Base-by-base conservation (phyloP, 2,888 invertebrate species). In the Onchidella celtica region DNA sequence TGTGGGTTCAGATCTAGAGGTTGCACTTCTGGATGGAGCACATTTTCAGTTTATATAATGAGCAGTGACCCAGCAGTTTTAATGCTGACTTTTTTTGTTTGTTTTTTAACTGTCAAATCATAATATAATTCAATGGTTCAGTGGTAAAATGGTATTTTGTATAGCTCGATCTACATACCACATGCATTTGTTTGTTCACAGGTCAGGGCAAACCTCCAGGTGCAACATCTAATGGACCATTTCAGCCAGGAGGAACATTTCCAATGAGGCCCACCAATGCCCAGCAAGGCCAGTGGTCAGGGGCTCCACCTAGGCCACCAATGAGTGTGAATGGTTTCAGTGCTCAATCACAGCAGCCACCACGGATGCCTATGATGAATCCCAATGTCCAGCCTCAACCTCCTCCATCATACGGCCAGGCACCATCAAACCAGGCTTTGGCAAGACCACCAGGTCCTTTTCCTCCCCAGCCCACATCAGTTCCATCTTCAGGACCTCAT, bases 321-420 rank as follows among this genome's bases (percentile, higher is more conserved):
- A 24, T 29, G 11, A 61, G 24, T 68, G 57, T 84, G 24, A 82
- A 82, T 82, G 84, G 84, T 24, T 72, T 76, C 61, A 40, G 81
- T 65, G 63, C 65, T 47, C 78, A 73, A 32, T 69, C 59, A 24
- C 38, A 14, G 17, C 68, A 34, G n/a, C 80, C 29, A 68, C 59
- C 72, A 36, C 65, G 69, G 47, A 24, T 40, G 27, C 40, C 70
- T 27, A 36, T 55, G 21, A 78, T 77, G 68, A 61, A 47, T 63
- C 55, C 79, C 6, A 61, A 61, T 66, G 82, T 82, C 14, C 55
- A 66, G 61, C 63, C 79, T 57, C 38, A 47, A 0, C 34, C 74
- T 32, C 34, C 36, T 36, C 17, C 68, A 38, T 27, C 80, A 1
- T 21, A 59, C 36, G 6, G 11, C 11, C 69, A 47, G 24, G 36